Evolutionary conservation across 2,113 vertebrate species (phyloP), one percentile per base, ranked within the genome.

Genomic region (Alligator sinensis): DNA sequence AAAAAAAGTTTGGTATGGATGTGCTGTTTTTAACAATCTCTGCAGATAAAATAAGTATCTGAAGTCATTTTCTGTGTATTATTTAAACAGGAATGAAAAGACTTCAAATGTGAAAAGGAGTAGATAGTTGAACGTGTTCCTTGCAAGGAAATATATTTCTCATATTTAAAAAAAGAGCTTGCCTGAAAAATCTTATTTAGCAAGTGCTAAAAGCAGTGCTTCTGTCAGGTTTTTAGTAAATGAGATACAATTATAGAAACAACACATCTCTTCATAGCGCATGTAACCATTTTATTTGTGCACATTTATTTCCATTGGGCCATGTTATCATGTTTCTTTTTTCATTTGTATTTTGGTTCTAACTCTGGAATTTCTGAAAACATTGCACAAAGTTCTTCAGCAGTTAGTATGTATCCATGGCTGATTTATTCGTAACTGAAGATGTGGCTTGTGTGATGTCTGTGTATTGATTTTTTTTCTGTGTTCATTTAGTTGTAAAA

Each of bases 151-250:
- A 95, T 95, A 84, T 90, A 25, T 88, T 94, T 91, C 94, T 96
- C 96, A 88, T 91, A 94, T 96, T 96, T 77, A 68, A 94, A 96
- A 90, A 63, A 94, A 93, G 84, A 98, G 86, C 84, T 94, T 95
- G 94, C 87, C 87, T 96, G 86, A 97, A 95, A 54, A 93, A 78
- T 92, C 92, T 94, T 80, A 58, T 90, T 97, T 91, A 97, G 94
- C 93, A 91, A 94, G 95, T 72, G 27, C 86, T 82, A 95, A 97
- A 97, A 98, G 94, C 80, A 80, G 97, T 98, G 98, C 98, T 98
- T 97, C 98, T 97, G 96, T 97, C 97, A 91, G 96, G 96, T 95
- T 89, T 97, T 97, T 98, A 98, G 97, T 98, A 96, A 96, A 97
- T 95, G 98, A 96, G 93, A 94, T 94, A 97, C 93, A 97, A 80